Conservation (phyloP, 64 coral and sea anemone genomes). For the Montipora capricornis region DNA sequence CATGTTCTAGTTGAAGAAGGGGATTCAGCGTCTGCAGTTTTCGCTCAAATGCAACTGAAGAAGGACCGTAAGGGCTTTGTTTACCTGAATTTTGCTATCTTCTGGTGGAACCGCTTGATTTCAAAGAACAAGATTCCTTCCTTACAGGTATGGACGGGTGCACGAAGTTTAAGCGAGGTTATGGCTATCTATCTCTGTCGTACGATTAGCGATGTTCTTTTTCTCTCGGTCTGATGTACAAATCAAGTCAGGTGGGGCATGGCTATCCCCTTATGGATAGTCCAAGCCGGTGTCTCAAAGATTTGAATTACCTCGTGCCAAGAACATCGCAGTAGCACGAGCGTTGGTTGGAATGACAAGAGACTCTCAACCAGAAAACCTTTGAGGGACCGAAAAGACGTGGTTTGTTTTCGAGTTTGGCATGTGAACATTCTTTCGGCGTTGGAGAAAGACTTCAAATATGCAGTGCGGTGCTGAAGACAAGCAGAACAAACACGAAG, state of each 20-base stretch:
- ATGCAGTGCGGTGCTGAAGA: conserved; percentile 33
- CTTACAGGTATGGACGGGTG: too few species aligned
- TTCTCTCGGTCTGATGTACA: conserved; percentile 46
- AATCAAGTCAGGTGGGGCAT: conserved; percentile 53
- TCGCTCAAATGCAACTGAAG: too few species aligned
- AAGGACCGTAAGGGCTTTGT: too few species aligned
- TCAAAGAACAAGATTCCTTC: too few species aligned
- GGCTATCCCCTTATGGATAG: background rate
- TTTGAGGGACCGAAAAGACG: background rate
- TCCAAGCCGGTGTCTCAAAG: background rate
- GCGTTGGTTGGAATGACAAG: conserved; percentile 39
- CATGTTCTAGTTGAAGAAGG: too few species aligned
- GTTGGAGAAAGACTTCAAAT: conserved; percentile 35
- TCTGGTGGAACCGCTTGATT: too few species aligned
- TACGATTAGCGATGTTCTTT: conserved; percentile 66
- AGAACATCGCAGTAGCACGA: conserved; percentile 13
- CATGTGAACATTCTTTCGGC: conserved; percentile 49
- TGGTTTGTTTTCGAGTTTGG: conserved; percentile 53
- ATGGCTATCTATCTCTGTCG: conserved; percentile 20
- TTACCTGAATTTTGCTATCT: too few species aligned
- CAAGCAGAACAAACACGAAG: background rate
- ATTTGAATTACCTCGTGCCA: conserved; percentile 28
- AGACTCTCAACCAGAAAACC: background rate
- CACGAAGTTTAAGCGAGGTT: conserved; percentile 17
- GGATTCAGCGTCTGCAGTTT: too few species aligned